These are phyloP conservation scores for Mormyrus hasselquistii DNA, from an alignment of 2,797 vertebrate species.

Conservation along the genomic window DNA sequence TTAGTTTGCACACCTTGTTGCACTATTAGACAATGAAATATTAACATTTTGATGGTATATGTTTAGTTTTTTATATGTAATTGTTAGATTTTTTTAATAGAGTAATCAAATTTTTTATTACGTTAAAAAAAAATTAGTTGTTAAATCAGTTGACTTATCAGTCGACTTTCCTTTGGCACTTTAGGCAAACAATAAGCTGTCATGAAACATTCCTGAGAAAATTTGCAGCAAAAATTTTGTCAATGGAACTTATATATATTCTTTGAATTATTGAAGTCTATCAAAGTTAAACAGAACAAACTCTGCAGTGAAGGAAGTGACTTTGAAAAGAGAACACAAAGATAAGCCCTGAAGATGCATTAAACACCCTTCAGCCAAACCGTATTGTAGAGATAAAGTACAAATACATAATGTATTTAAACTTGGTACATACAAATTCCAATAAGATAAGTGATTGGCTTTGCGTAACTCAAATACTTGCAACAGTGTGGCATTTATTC, in stretches of 20 bases:
- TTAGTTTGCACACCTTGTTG: neutral
- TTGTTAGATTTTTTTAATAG: neutral
- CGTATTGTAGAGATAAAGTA: neutral
- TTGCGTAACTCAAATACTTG: neutral
- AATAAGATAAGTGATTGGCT: neutral
- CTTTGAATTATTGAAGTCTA: neutral
- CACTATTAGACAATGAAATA: neutral
- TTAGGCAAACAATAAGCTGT: neutral
- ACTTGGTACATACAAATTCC: neutral
- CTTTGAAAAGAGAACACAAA: neutral
- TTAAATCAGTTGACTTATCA: neutral
- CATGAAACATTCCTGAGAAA: neutral
- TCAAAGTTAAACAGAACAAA: conserved; percentile 7
- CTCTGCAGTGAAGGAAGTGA: neutral
- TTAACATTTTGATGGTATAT: neutral
- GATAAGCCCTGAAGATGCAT: neutral
- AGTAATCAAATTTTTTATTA: neutral
- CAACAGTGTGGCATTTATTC: neutral
- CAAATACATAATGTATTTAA: neutral
- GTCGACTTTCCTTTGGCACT: neutral
- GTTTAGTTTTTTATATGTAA: neutral
- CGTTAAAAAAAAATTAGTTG: neutral
- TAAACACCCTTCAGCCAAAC: neutral
- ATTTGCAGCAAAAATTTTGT: neutral
- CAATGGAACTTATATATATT: neutral